These are phyloP conservation scores for Ptiloglossa arizonensis DNA, from an alignment of 1,140 invertebrate species.

Conservation along the genomic window DNA sequence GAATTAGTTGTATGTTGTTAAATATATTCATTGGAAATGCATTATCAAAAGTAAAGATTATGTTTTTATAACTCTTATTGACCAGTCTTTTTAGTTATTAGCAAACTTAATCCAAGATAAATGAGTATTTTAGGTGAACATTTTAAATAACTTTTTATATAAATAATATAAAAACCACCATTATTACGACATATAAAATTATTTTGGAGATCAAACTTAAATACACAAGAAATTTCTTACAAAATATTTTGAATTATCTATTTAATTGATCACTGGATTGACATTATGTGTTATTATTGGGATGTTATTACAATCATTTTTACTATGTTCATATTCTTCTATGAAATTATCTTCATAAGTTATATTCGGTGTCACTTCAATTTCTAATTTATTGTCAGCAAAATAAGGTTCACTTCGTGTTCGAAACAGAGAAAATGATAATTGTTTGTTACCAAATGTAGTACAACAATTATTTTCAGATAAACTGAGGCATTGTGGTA, in stretches of 20 bases:
- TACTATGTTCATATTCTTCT: slow-evolving; percentile 69
- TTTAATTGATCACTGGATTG: slow-evolving; percentile 44
- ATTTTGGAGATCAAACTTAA: not conserved
- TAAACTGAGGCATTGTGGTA: slow-evolving; percentile 60
- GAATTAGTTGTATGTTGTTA: not conserved
- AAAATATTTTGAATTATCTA: slow-evolving; percentile 1
- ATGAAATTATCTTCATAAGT: slow-evolving; percentile 73
- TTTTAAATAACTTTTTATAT: not conserved
- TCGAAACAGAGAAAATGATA: slow-evolving; percentile 70
- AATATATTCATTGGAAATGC: not conserved
- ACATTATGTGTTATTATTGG: slow-evolving; percentile 44
- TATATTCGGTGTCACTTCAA: slow-evolving; percentile 77
- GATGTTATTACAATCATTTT: slow-evolving; percentile 59
- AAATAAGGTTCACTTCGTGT: slow-evolving; percentile 76
- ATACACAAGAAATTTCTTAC: not conserved
- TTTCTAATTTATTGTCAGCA: slow-evolving; percentile 71
- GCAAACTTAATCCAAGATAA: slow-evolving; percentile 2
- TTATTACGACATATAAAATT: not conserved
- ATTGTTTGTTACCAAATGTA: slow-evolving; percentile 40
- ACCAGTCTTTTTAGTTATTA: slow-evolving; percentile 7
- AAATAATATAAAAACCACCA: not conserved
- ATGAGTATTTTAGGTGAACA: not conserved
- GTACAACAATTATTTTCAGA: slow-evolving; percentile 62
- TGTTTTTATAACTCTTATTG: not conserved
- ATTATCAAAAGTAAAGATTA: slow-evolving; percentile 18